Evolutionary conservation across 2,113 vertebrate species (phyloP), one percentile per base, ranked within the genome.

Genomic region (Cheirogaleus medius): DNA sequence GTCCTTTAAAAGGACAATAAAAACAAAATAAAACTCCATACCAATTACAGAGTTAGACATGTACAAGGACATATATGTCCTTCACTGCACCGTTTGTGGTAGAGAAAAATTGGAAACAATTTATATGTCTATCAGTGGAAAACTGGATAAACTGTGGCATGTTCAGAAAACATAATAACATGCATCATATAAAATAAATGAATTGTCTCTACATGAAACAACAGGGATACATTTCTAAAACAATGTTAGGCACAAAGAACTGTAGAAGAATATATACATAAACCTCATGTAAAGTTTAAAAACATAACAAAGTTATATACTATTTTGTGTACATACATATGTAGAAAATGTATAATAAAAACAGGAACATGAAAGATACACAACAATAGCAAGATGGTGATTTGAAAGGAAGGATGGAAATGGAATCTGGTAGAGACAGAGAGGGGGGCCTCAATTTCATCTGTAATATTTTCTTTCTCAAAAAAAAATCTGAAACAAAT

Each of bases 1-100:
- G 34, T 87, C 15, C 68, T 90, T 96, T 90, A 86, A 74, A 92
- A 89, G 56, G 49, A 91, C 25, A 94, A 58, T 63, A 14, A 80
- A 97, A 88, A 39, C 34, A 88, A 78, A 71, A 69, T 69, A 54
- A 90, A 95, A 63, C 42, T 95, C 17, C 63, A 32, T 66, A 32
- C 23, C 39, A 60, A 27, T 92, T 63, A 54, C 34, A 74, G 71
- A 44, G n/a, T 69, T 63, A n/a, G 1, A 20, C 1, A 29, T 81
- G 37, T 49, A 37, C 49, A 82, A 73, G 25, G 27, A 74, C 23
- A 47, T 2, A 37, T 15, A 18, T 18, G 2, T 47, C 54, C 64
- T 90, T 95, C 74, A 29, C 25, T 68, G 21, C 12, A 66, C 27
- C 80, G 13, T 68, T 73, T 69, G 15, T 44, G 90, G 52, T 14